Conservation (phyloP, 1,140 invertebrate species). For the Pachypeltis micranthus region DNA sequence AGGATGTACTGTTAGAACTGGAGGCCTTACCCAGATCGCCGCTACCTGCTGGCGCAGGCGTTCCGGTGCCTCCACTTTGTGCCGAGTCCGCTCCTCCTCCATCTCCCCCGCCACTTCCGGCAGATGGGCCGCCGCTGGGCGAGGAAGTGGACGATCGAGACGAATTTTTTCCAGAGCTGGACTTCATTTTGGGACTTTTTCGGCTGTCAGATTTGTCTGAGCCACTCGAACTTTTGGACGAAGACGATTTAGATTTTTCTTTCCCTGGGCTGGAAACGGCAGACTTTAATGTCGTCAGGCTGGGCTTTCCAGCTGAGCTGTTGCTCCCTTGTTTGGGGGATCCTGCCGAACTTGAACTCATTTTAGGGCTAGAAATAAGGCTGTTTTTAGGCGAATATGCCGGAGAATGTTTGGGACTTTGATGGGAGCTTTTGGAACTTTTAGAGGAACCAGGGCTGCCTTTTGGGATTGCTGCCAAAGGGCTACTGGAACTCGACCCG, state of each 20-base stretch:
- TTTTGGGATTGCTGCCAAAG: slow-evolving; percentile 36
- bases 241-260: slow-evolving; percentile 30
- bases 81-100: slow-evolving; percentile 13
- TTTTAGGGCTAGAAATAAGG: slow-evolving; percentile 48
- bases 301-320: slow-evolving; percentile 66
- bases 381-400: slow-evolving; percentile 28
- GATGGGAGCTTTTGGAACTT: slow-evolving; percentile 42
- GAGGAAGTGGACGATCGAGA: not conserved
- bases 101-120: slow-evolving; percentile 9
- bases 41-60: slow-evolving; percentile 20
- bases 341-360: slow-evolving; percentile 46
- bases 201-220: slow-evolving; percentile 49
- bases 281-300: slow-evolving; percentile 75
- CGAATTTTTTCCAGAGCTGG: slow-evolving; percentile 31
- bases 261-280: slow-evolving; percentile 48
- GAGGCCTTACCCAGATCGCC: slow-evolving; percentile 22
- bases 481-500: slow-evolving; percentile 32
- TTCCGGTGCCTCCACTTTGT: slow-evolving; percentile 22
- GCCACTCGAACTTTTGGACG: slow-evolving; percentile 32
- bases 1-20: slow-evolving; percentile 36
- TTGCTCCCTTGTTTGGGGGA: slow-evolving; percentile 52
- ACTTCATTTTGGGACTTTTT: slow-evolving; percentile 56
- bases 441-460: slow-evolving; percentile 44
- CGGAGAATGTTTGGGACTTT: slow-evolving; percentile 56
- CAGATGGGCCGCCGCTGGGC: slow-evolving; percentile 18